Conservation (phyloP, 2,888 invertebrate species). For the Drosophila vallismaia region DNA sequence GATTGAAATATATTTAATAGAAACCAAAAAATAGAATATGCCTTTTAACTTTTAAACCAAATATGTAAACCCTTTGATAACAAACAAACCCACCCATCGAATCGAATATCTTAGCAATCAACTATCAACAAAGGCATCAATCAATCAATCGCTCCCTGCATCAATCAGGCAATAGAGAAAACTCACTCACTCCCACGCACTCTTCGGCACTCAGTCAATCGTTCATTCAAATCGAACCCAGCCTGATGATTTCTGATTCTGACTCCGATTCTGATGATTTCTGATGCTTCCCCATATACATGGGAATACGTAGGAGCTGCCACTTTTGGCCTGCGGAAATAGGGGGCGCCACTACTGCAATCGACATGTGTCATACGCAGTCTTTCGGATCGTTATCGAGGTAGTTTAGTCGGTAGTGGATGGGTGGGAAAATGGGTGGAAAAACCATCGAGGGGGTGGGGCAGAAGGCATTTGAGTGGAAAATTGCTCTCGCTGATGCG, state of each 20-base stretch:
- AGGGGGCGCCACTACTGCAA: constrained; percentile 58
- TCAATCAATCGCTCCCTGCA: constrained; percentile 57
- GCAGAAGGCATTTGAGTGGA: constrained; percentile 62
- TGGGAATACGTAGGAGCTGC: constrained; percentile 28
- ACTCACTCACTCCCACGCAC: constrained; percentile 43
- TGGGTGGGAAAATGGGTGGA: constrained; percentile 1
- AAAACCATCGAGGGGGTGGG: neutral
- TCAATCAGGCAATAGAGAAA: constrained; percentile 65
- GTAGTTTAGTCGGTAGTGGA: neutral
- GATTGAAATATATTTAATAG: too few relatives aligned
- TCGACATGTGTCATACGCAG: constrained; percentile 72
- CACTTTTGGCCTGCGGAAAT: constrained; percentile 28
- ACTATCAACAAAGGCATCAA: constrained; percentile 50
- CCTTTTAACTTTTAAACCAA: neutral
- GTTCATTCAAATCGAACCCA: constrained; percentile 61
- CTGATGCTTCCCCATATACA: constrained; percentile 32
- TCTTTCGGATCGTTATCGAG: constrained; percentile 27
- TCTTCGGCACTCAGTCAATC: constrained; percentile 48
- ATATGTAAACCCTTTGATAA: neutral
- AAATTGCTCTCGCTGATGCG: constrained; percentile 60
- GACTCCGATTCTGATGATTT: constrained; percentile 23
- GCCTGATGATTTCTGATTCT: constrained; percentile 28
- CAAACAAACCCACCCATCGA: too few relatives aligned
- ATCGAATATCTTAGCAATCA: constrained; percentile 27
- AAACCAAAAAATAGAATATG: too few relatives aligned